Evolutionary conservation across 2,888 invertebrate species (phyloP).

Genomic region (Tridacna gigas): DNA sequence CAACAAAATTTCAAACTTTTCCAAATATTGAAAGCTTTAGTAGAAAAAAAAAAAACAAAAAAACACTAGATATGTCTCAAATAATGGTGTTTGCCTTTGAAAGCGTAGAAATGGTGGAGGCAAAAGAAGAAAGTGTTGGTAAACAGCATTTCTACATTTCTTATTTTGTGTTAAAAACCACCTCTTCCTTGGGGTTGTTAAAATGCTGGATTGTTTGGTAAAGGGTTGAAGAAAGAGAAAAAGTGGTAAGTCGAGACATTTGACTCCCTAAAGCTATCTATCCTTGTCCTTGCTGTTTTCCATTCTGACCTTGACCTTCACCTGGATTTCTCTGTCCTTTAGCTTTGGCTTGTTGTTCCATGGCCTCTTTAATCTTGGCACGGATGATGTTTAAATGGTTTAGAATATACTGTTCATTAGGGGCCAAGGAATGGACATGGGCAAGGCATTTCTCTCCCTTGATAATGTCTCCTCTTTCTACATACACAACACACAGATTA

Average conservation of each 20-base stretch:
- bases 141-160: no score
- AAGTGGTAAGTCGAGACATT: not conserved
- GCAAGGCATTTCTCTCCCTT: slow-evolving; percentile 94
- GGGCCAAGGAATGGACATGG: slow-evolving; percentile 90
- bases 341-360: slow-evolving; percentile 17
- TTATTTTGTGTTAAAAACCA: no score
- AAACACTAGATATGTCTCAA: no score
- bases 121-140: no score
- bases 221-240: not conserved
- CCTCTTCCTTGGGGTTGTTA: no score
- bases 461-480: slow-evolving; percentile 94
- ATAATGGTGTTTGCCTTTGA: no score
- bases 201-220: no score
- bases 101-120: no score
- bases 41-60: no score
- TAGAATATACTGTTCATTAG: slow-evolving; percentile 95
- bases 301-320: slow-evolving; percentile 29
- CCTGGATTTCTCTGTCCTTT: slow-evolving; percentile 5
- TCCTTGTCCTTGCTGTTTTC: slow-evolving; percentile 16
- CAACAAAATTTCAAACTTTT: no score
- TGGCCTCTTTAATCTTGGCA: slow-evolving; percentile 85
- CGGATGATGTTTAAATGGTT: slow-evolving; percentile 95
- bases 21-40: no score
- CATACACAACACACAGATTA: slow-evolving; percentile 97
- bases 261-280: not conserved